A percentile compares a stretch with the other conserved stretches of the same genome.
Evolutionary conservation across 2,888 invertebrate genomes (phyloP).

Genomic region (Megastigmus dorsalis): DNA sequence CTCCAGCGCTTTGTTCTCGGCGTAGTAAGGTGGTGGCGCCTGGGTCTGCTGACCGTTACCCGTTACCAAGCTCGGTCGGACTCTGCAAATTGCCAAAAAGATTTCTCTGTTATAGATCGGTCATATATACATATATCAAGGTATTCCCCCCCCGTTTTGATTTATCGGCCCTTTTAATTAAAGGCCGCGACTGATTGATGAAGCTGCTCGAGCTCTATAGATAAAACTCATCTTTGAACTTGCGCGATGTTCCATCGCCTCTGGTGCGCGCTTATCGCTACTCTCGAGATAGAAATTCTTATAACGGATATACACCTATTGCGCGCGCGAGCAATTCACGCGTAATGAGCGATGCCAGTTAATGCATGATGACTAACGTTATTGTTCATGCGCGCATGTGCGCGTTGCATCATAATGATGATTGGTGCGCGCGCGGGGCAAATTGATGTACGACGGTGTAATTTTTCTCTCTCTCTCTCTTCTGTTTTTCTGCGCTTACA

Average conservation of each 20-base stretch:
- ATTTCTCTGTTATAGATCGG: not conserved
- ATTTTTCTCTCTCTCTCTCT: no score
- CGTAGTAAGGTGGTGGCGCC: constrained; percentile 92
- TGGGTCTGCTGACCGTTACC: constrained; percentile 83
- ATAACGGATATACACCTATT: no score
- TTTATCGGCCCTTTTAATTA: constrained; percentile 22
- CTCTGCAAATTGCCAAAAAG: constrained; percentile 71
- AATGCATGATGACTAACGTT: not conserved
- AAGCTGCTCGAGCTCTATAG: not conserved
- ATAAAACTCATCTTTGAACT: constrained; percentile 18
- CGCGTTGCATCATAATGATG: constrained; percentile 25
- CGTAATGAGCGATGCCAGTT: constrained; percentile 1
- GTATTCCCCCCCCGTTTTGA: not conserved
- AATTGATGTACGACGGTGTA: not conserved
- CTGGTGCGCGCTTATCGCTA: no score
- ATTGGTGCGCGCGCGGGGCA: not conserved
- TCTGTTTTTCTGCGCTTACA: no score
- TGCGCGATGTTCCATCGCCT: no score
- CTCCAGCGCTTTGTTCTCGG: constrained; percentile 95
- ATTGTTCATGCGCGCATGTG: not conserved
- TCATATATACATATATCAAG: not conserved
- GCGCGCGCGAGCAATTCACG: not conserved
- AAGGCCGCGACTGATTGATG: constrained; percentile 5
- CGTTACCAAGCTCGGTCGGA: constrained; percentile 89
- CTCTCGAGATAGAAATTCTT: no score